A percentile compares a stretch with the other conserved stretches of the same genome.
phyloP scores from a whole-genome alignment of 2,888 invertebrate species.

The Lordiphosa fenestrarum region DNA sequence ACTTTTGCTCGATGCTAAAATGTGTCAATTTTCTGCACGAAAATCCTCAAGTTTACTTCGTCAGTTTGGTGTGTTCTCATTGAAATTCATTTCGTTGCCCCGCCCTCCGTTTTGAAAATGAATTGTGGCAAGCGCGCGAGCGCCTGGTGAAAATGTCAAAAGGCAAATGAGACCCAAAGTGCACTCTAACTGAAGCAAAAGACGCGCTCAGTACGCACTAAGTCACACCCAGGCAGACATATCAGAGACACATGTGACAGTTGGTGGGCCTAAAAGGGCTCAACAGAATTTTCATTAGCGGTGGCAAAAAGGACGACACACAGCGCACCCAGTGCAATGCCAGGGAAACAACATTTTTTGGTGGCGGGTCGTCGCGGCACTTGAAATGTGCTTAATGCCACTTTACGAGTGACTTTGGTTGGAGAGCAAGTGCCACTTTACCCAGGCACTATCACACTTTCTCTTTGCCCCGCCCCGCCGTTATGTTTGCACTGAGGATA shows the following conservation, averaged over 20 bases:
- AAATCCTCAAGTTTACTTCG: too few species aligned
- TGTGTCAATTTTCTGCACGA: too few species aligned
- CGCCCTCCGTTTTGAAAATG: conserved; percentile 35
- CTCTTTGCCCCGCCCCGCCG: conserved; percentile 4
- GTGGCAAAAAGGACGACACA: conserved; percentile 38
- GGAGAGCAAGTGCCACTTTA: conserved; percentile 70
- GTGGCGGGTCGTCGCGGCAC: conserved; percentile 42
- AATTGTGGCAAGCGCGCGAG: conserved; percentile 43
- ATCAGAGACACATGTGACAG: conserved; percentile 30
- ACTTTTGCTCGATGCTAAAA: too few species aligned
- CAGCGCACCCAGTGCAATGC: not conserved
- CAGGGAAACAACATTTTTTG: conserved; percentile 60
- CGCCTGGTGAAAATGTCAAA: conserved; percentile 44
- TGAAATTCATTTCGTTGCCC: conserved; percentile 39
- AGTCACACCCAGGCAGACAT: conserved; percentile 28
- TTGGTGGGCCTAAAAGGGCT: conserved; percentile 62
- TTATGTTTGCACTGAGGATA: conserved; percentile 25
- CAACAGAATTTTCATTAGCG: conserved; percentile 68
- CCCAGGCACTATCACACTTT: conserved; percentile 45
- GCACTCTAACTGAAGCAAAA: conserved; percentile 36
- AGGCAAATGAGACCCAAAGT: conserved; percentile 47
- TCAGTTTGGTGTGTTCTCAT: conserved; percentile 11
- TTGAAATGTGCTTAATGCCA: conserved; percentile 75
- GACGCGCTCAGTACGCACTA: conserved; percentile 46
- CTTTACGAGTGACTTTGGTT: conserved; percentile 74